Conservation (phyloP, 1,140 invertebrate species). For the Solenopsis fugax region DNA sequence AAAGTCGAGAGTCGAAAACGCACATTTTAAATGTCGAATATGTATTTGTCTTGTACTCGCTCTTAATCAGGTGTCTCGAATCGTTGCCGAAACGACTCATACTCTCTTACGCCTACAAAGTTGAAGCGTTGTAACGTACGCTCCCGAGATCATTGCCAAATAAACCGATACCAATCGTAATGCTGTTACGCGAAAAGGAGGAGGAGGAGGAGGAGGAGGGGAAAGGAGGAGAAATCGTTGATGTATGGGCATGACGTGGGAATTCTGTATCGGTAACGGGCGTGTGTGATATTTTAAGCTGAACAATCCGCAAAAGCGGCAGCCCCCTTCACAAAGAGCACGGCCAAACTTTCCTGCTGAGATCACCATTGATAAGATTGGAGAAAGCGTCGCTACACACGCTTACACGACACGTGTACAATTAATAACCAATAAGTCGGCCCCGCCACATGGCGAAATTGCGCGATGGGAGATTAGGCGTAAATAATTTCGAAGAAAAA, state of each 20-base stretch:
- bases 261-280: constrained; percentile 40
- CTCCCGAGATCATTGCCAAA: constrained; percentile 44
- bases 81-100: not conserved
- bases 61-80: constrained; percentile 24
- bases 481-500: constrained; percentile 54
- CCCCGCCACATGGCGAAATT: constrained; percentile 58
- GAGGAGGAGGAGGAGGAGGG: not conserved
- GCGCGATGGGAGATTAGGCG: constrained; percentile 61
- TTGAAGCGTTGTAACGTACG: not conserved
- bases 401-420: constrained; percentile 48
- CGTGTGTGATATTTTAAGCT: constrained; percentile 49
- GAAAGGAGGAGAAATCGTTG: constrained; percentile 32
- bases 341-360: constrained; percentile 71
- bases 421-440: constrained; percentile 72
- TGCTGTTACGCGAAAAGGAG: not conserved
- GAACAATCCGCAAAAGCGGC: constrained; percentile 63
- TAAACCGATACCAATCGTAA: constrained; percentile 41
- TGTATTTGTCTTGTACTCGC: constrained; percentile 47
- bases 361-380: constrained; percentile 71
- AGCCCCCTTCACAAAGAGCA: constrained; percentile 56
- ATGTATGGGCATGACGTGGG: constrained; percentile 35
- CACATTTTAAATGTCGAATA: constrained; percentile 22
- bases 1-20: constrained; percentile 19
- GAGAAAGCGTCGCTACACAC: constrained; percentile 70
- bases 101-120: constrained; percentile 40